Conservation (phyloP, 2,797 vertebrate species). For the Diglossa cyanea region DNA sequence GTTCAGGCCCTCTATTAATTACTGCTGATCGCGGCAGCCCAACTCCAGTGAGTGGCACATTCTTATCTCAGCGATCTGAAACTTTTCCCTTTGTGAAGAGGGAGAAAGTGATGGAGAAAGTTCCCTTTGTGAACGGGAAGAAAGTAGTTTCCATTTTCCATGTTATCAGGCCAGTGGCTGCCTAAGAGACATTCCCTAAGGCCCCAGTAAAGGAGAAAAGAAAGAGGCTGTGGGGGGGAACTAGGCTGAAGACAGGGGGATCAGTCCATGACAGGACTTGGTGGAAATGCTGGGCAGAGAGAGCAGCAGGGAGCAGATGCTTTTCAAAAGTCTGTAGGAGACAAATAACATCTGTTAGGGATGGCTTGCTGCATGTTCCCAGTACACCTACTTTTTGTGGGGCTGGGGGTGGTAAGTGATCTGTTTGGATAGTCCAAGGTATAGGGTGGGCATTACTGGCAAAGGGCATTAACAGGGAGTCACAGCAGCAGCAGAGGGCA, state of each 20-base stretch:
- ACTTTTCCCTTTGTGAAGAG: not conserved
- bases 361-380: not conserved
- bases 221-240: not conserved
- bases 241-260: not conserved
- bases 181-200: not conserved
- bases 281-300: not conserved
- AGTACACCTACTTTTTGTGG: not conserved
- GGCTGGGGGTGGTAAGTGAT: not conserved
- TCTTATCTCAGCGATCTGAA: not conserved
- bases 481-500: not conserved
- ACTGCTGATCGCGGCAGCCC: not conserved
- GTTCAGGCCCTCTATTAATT: conserved; percentile 17
- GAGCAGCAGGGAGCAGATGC: not conserved
- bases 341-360: not conserved
- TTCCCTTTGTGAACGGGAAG: not conserved
- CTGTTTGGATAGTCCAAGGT: not conserved
- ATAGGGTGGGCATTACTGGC: not conserved
- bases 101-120: not conserved
- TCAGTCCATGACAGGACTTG: not conserved
- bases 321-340: not conserved
- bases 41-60: not conserved
- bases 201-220: not conserved
- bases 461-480: not conserved
- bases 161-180: not conserved
- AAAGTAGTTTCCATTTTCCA: not conserved